These are phyloP conservation scores for Liparis tanakae DNA, from an alignment of 2,797 vertebrate species.

Conservation along the genomic window DNA sequence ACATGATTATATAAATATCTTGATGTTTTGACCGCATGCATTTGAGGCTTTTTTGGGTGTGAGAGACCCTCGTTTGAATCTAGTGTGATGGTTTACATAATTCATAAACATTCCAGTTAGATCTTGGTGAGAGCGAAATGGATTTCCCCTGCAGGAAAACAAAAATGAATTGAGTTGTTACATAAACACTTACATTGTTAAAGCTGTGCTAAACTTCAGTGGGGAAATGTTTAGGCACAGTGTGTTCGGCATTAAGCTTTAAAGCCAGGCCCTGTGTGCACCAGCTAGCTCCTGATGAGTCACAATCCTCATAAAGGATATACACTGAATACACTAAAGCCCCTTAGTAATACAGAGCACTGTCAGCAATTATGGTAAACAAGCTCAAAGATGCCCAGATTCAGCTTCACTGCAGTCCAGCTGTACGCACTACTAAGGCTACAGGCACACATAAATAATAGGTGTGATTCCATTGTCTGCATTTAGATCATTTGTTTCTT, in stretches of 20 bases:
- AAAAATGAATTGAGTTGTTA: conserved; percentile 55
- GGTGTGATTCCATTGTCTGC: conserved; percentile 12
- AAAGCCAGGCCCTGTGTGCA: conserved; percentile 33
- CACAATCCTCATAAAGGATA: conserved; percentile 43
- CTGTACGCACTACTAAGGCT: not conserved
- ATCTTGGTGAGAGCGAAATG: conserved; percentile 34
- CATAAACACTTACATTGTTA: conserved; percentile 66
- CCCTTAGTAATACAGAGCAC: conserved; percentile 35
- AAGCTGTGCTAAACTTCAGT: conserved; percentile 61
- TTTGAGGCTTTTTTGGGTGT: conserved; percentile 7
- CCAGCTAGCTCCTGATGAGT: conserved; percentile 39
- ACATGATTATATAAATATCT: not conserved
- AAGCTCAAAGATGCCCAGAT: conserved; percentile 31
- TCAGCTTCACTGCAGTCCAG: conserved; percentile 12
- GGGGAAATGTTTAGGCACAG: conserved; percentile 60
- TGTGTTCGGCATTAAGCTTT: conserved; percentile 57
- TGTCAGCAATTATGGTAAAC: conserved; percentile 46
- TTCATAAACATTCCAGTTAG: conserved; percentile 42
- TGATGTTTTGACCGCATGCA: conserved; percentile 5
- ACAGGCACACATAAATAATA: conserved; percentile 10
- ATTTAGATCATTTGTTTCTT: conserved; percentile 34
- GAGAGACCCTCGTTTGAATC: conserved; percentile 3
- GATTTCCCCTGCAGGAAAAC: conserved; percentile 53
- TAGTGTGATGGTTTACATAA: conserved; percentile 33
- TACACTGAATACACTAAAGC: conserved; percentile 10